Conservation (phyloP, 1,140 invertebrate species). For the Macrobrachium rosenbergii region DNA sequence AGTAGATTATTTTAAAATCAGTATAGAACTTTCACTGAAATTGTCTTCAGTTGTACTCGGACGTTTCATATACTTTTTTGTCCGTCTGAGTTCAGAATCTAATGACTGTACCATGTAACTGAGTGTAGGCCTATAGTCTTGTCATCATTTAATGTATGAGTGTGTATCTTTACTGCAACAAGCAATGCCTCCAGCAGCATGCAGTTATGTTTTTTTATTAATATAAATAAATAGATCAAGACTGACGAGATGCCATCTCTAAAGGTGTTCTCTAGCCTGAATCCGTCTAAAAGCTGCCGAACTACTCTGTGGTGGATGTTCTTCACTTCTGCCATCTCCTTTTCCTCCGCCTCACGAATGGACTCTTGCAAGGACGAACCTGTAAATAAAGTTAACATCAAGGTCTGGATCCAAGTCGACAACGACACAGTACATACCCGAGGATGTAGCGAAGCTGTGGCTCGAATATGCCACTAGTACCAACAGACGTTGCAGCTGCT, state of each 20-base stretch:
- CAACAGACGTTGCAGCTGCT: neutral
- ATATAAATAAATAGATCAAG: neutral
- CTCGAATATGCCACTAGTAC: neutral
- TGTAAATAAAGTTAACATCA: constrained; percentile 35
- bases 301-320: constrained; percentile 31
- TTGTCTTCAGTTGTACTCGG: too few species aligned
- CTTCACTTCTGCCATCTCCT: neutral
- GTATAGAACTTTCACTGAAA: too few species aligned
- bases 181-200: neutral
- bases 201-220: neutral
- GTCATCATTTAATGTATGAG: neutral
- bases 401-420: neutral
- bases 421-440: constrained; percentile 12
- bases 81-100: too few species aligned
- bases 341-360: neutral
- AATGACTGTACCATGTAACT: too few species aligned
- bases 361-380: neutral
- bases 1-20: too few species aligned
- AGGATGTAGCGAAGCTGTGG: constrained; percentile 28
- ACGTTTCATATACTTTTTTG: too few species aligned
- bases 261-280: constrained; percentile 3
- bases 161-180: neutral
- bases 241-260: constrained; percentile 51
- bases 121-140: too few species aligned
- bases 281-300: constrained; percentile 52